Evolutionary conservation across 2,888 invertebrate genomes (phyloP).

Genomic region (Trachelus stipa): DNA sequence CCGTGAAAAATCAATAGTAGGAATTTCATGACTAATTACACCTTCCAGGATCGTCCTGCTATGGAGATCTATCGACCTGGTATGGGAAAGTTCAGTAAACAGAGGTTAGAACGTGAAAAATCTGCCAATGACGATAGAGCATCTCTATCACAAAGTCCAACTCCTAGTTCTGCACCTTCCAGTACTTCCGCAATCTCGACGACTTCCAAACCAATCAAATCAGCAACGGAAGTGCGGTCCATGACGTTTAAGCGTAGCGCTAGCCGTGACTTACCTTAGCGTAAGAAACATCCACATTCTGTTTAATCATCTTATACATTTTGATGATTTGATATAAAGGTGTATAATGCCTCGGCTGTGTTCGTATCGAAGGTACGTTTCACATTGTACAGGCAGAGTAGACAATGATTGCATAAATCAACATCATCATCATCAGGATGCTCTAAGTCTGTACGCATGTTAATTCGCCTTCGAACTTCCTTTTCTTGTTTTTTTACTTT

Average conservation of each 20-base stretch:
- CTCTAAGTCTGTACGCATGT: not conserved
- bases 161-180: conserved; percentile 44
- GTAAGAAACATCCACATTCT: not conserved
- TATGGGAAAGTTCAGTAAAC: conserved; percentile 83
- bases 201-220: conserved; percentile 15
- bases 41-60: conserved; percentile 83
- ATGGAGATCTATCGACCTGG: conserved; percentile 92
- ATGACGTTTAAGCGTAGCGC: conserved; percentile 64
- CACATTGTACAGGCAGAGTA: not conserved
- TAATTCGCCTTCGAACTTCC: not conserved
- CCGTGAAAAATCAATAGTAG: not conserved
- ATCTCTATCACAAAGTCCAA: conserved; percentile 61
- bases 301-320: not conserved
- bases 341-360: not conserved
- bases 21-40: not conserved
- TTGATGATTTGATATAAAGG: not conserved
- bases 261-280: conserved; percentile 56
- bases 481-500: not conserved
- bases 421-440: not conserved
- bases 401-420: not conserved
- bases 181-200: conserved; percentile 35
- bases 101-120: conserved; percentile 67
- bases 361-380: not conserved
- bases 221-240: conserved; percentile 57
- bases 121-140: conserved; percentile 59